Conservation (phyloP, 2,888 invertebrate species). For the Lysandra bellargus region DNA sequence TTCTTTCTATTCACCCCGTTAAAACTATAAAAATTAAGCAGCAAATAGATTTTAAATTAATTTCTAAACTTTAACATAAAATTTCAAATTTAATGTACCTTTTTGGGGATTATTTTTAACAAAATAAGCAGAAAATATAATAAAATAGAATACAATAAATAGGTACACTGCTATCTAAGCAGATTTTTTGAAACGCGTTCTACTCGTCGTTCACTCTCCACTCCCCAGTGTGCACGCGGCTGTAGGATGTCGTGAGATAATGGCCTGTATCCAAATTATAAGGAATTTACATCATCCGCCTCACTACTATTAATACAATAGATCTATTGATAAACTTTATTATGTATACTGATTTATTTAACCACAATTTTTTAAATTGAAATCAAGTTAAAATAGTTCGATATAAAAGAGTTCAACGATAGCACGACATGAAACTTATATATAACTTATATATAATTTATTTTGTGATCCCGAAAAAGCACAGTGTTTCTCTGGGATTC, state of each 20-base stretch:
- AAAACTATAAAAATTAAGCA: too few species aligned
- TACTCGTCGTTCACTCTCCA: background rate
- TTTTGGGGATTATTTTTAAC: too few species aligned
- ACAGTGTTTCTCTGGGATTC: too few species aligned
- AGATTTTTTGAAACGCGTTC: background rate
- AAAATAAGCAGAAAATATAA: too few species aligned
- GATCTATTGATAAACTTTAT: constrained; percentile 20
- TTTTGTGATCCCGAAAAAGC: too few species aligned
- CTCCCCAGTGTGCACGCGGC: constrained; percentile 6
- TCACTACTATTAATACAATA: constrained; percentile 25
- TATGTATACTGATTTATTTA: background rate
- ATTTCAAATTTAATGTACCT: too few species aligned
- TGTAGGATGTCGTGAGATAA: constrained; percentile 21
- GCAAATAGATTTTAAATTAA: too few species aligned
- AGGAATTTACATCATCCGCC: constrained; percentile 26
- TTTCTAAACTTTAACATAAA: too few species aligned
- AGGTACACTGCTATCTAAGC: background rate
- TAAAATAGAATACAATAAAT: background rate
- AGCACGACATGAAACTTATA: too few species aligned
- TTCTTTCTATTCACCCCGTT: too few species aligned
- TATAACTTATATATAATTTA: too few species aligned
- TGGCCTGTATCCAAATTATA: constrained; percentile 28
- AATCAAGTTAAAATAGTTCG: background rate
- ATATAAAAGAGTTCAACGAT: constrained; percentile 9
- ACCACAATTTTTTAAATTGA: background rate